Evolutionary conservation across 2,113 vertebrate genomes (phyloP).

Genomic region (Struthidea cinerea): DNA sequence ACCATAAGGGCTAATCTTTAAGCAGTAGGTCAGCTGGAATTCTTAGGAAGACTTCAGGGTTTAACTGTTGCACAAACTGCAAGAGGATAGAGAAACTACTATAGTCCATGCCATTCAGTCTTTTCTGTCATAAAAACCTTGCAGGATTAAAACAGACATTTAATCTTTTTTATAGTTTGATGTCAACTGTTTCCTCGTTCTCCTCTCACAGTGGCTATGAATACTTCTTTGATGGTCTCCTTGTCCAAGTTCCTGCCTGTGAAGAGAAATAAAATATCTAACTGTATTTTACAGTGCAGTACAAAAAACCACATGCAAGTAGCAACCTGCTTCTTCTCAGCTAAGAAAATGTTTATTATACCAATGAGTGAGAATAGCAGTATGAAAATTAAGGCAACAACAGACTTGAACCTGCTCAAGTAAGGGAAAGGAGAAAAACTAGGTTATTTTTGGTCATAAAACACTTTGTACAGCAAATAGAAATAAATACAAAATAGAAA

Average conservation of each 20-base stretch:
- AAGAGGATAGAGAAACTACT: background rate
- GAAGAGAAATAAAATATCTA: conserved; percentile 39
- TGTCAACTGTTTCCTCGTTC: conserved; percentile 33
- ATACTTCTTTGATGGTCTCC: conserved; percentile 81
- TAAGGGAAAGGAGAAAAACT: background rate
- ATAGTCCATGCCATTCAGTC: background rate
- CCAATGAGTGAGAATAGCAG: background rate
- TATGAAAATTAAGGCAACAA: background rate
- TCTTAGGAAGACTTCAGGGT: background rate
- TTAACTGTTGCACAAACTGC: background rate
- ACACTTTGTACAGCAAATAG: background rate
- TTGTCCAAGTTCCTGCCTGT: conserved; percentile 91
- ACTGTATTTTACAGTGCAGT: background rate
- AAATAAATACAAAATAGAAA: background rate
- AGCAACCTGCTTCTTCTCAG: background rate
- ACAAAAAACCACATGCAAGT: background rate
- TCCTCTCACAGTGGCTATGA: conserved; percentile 71
- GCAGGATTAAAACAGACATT: background rate
- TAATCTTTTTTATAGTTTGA: background rate
- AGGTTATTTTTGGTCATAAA: background rate
- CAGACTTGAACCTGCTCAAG: background rate
- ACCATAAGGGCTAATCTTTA: background rate
- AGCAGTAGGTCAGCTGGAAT: background rate
- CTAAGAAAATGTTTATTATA: background rate
- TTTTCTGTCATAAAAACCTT: background rate